phyloP scores from a whole-genome alignment of 2,113 vertebrate species.

The Carassius gibelio region DNA sequence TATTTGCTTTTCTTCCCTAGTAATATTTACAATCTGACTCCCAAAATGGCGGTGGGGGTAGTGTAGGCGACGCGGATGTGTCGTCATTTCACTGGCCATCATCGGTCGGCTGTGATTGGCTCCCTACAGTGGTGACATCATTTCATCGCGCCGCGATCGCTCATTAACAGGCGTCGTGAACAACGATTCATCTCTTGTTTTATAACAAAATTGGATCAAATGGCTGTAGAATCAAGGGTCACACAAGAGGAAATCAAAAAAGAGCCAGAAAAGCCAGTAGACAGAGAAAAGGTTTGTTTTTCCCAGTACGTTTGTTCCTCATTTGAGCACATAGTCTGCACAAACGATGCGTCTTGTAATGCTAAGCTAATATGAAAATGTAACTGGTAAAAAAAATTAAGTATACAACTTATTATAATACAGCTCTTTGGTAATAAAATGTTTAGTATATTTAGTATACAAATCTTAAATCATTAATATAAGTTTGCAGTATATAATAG shows the following conservation, averaged over 20 bases:
- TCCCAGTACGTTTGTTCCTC: background rate
- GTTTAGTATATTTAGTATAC: background rate
- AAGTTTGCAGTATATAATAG: background rate
- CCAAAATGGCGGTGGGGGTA: conserved; percentile 74
- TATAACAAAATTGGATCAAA: conserved; percentile 54
- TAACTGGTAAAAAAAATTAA: background rate
- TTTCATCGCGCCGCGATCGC: background rate
- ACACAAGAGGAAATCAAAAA: conserved; percentile 97
- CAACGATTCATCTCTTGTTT: background rate
- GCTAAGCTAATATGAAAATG: conserved; percentile 29
- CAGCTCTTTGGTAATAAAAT: background rate
- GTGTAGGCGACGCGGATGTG: conserved; percentile 6
- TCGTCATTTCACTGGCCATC: conserved; percentile 46
- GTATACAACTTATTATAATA: background rate
- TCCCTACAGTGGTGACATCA: conserved; percentile 51
- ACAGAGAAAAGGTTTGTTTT: conserved; percentile 87
- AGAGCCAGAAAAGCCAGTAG: conserved; percentile 93
- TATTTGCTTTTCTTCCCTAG: background rate
- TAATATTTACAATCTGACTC: conserved; percentile 70
- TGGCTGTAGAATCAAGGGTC: conserved; percentile 93
- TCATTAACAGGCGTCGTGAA: background rate
- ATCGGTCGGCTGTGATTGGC: conserved; percentile 62
- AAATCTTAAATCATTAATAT: background rate
- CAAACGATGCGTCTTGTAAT: background rate
- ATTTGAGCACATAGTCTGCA: background rate